Evolutionary conservation across 2,888 invertebrate genomes (phyloP).

Genomic region (Carabus problematicus): DNA sequence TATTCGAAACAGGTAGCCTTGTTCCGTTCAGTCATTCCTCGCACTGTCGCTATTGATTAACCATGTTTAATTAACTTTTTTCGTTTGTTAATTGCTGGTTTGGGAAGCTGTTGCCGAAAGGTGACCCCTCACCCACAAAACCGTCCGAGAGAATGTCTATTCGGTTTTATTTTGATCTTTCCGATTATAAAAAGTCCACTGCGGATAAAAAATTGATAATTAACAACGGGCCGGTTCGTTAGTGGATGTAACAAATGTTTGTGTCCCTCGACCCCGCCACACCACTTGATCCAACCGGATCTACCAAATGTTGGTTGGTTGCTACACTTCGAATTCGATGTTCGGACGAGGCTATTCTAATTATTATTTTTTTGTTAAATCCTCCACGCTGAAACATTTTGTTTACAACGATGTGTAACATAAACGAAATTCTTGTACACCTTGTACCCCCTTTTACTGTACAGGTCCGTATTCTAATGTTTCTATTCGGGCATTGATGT

Average conservation of each 20-base stretch:
- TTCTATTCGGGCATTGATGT: background rate
- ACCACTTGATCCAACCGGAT: constrained; percentile 17
- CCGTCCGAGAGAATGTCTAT: constrained; percentile 20
- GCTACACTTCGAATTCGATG: background rate
- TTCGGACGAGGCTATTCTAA: constrained; percentile 6
- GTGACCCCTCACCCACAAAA: constrained; percentile 1
- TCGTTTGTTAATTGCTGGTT: constrained; percentile 27
- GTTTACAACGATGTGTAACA: constrained; percentile 38
- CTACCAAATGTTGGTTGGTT: constrained; percentile 27
- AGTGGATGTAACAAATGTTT: constrained; percentile 39
- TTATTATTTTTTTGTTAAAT: constrained; percentile 28
- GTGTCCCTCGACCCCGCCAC: background rate
- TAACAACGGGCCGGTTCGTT: constrained; percentile 32
- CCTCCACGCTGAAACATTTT: constrained; percentile 34
- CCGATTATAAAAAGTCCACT: constrained; percentile 8
- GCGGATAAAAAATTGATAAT: constrained; percentile 3
- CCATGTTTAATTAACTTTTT: constrained; percentile 29
- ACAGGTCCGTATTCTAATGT: constrained; percentile 10
- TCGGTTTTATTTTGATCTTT: constrained; percentile 18
- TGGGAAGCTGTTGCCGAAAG: constrained; percentile 12
- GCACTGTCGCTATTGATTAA: constrained; percentile 11
- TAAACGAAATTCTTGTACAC: constrained; percentile 37
- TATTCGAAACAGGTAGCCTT: too few species aligned
- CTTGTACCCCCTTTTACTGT: constrained; percentile 16
- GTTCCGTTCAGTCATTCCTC: background rate